phyloP scores from a whole-genome alignment of 1,140 invertebrate genomes.

The Drosophila baimaii region DNA sequence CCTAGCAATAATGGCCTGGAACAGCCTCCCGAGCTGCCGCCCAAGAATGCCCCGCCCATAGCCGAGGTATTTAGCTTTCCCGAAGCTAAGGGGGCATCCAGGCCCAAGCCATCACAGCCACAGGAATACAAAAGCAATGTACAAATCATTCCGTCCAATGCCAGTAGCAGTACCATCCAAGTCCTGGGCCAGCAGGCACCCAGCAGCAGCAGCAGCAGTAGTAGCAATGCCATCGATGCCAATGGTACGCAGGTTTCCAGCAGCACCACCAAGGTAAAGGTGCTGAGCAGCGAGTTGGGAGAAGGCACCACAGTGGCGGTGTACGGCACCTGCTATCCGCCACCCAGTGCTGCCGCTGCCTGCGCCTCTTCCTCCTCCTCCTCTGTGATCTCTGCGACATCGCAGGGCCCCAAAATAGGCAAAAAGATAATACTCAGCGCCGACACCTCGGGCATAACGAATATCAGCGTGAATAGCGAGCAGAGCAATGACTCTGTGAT shows the following conservation, averaged over 20 bases:
- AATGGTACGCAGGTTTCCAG: conserved; percentile 40
- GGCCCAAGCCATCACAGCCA: conserved; percentile 38
- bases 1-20: conserved; percentile 42
- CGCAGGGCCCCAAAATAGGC: conserved; percentile 68
- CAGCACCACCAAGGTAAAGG: conserved; percentile 78
- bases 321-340: conserved; percentile 78
- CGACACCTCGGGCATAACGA: conserved; percentile 77
- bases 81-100: conserved; percentile 48
- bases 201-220: conserved; percentile 36
- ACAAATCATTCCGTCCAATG: conserved; percentile 84
- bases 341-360: background rate
- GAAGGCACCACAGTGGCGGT: conserved; percentile 67
- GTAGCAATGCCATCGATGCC: conserved; percentile 66
- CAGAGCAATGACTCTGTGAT: conserved; percentile 59
- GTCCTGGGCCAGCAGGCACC: conserved; percentile 56
- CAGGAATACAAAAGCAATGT: conserved; percentile 83
- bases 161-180: conserved; percentile 69
- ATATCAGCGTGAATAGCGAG: conserved; percentile 76
- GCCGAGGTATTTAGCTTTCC: conserved; percentile 81
- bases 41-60: conserved; percentile 45
- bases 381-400: conserved; percentile 25
- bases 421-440: conserved; percentile 82
- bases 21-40: conserved; percentile 65
- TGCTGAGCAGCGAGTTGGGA: conserved; percentile 49
- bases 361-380: conserved; percentile 11